Percentiles rank a stretch among this genome's conserved stretches.
Conservation (phyloP, 2,113 vertebrate species). For the Bambusicola thoracicus region DNA sequence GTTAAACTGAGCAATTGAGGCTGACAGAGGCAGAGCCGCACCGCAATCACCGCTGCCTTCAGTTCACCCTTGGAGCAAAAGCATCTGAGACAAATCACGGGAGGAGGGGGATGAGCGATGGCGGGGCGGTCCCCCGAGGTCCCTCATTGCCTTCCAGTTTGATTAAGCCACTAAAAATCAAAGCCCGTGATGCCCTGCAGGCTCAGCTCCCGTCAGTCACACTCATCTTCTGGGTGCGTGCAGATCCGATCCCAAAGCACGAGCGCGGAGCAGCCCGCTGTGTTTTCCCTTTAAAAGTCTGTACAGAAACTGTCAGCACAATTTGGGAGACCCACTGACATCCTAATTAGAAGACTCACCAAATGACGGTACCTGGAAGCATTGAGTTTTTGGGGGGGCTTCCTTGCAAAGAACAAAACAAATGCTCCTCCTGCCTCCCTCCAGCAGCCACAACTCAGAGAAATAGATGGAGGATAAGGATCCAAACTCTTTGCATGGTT, state of each 20-base stretch:
- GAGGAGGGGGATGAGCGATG: neutral
- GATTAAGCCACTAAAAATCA: neutral
- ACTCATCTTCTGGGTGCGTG: neutral
- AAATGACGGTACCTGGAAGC: neutral
- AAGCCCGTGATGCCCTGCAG: neutral
- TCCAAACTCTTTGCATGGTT: neutral
- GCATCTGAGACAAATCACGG: neutral
- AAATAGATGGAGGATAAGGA: neutral
- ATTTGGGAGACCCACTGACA: neutral
- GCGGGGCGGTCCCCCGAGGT: neutral
- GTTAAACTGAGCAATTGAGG: neutral
- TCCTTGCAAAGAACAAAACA: neutral
- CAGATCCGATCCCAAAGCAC: neutral
- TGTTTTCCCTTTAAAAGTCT: neutral
- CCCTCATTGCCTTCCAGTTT: neutral
- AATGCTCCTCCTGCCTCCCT: neutral
- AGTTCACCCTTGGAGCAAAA: slow-evolving; percentile 1
- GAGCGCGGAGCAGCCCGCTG: neutral
- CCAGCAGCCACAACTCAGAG: neutral
- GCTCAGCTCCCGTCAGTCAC: neutral
- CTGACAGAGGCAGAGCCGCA: neutral
- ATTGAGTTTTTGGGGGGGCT: neutral
- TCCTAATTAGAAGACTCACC: neutral
- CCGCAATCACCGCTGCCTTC: neutral
- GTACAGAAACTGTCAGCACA: accelerated